Evolutionary conservation across 2,888 invertebrate species (phyloP).

Genomic region (Bimastos eiseni): DNA sequence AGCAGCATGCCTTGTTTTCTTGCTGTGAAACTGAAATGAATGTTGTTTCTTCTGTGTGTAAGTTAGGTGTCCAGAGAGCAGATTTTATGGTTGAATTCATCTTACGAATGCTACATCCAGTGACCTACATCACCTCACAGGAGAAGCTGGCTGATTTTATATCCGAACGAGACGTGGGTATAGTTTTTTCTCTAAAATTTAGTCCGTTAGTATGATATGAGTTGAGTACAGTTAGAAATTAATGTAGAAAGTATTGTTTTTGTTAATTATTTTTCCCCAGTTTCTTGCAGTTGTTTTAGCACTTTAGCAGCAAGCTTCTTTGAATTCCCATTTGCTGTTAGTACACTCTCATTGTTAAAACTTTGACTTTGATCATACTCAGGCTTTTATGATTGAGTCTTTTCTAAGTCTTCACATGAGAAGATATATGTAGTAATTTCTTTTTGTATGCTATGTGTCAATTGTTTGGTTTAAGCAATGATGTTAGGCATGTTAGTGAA

Average conservation of each 20-base stretch:
- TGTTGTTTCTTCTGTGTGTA: not conserved
- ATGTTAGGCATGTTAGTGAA: too few relatives aligned
- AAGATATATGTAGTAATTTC: not conserved
- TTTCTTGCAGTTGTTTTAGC: not conserved
- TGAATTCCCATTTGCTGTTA: too few relatives aligned
- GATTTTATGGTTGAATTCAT: constrained; percentile 74
- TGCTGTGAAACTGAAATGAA: not conserved
- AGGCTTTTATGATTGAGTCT: too few relatives aligned
- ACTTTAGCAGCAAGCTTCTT: too few relatives aligned
- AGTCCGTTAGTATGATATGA: too few relatives aligned
- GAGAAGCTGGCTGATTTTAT: constrained; percentile 56
- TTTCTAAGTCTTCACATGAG: not conserved
- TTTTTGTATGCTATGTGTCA: not conserved
- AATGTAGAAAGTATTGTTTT: not conserved
- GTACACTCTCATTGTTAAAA: too few relatives aligned
- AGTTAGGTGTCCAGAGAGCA: constrained; percentile 47
- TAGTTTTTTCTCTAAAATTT: not conserved
- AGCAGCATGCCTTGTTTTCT: not conserved
- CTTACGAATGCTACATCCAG: constrained; percentile 72
- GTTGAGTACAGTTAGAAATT: not conserved
- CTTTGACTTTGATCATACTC: too few relatives aligned
- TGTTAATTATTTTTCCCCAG: not conserved
- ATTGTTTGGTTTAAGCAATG: not conserved
- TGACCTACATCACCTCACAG: constrained; percentile 69
- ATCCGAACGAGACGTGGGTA: constrained; percentile 62